Percentiles rank a stretch among this genome's conserved stretches.
phyloP scores from a whole-genome alignment of 2,113 vertebrate genomes.

The zebrafish (Danio rerio) region DNA sequence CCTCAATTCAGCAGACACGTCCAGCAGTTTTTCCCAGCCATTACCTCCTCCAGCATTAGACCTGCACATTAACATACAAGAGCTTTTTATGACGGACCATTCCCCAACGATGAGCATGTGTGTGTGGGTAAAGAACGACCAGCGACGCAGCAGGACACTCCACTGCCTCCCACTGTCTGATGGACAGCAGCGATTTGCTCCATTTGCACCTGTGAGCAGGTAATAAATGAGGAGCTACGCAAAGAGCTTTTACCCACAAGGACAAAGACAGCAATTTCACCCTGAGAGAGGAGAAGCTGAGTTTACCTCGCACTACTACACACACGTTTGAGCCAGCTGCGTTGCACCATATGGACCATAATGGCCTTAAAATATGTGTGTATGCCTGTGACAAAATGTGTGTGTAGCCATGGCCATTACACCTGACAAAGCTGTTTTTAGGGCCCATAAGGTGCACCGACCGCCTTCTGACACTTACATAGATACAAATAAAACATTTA shows the following conservation, averaged over 20 bases:
- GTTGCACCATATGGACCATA: constrained; percentile 32
- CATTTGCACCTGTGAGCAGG: constrained; percentile 53
- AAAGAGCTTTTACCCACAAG: constrained; percentile 48
- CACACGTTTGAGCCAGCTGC: constrained; percentile 7
- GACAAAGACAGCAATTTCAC: constrained; percentile 51
- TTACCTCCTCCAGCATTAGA: constrained; percentile 48
- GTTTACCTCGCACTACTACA: constrained; percentile 30
- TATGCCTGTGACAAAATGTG: neutral
- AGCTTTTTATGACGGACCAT: constrained; percentile 41
- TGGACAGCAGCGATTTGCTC: constrained; percentile 49
- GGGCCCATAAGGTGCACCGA: neutral
- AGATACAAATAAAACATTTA: neutral
- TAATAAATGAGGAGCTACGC: constrained; percentile 49
- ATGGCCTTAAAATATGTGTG: constrained; percentile 13
- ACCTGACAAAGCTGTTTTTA: constrained; percentile 8
- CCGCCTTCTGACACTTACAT: neutral
- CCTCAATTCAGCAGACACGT: constrained; percentile 34
- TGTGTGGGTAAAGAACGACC: constrained; percentile 33
- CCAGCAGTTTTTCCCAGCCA: constrained; percentile 44
- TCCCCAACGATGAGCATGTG: neutral
- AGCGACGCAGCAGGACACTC: constrained; percentile 38
- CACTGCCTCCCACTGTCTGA: constrained; percentile 39
- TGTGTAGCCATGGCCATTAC: neutral
- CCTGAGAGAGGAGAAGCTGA: constrained; percentile 23
- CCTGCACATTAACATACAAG: constrained; percentile 47